Evolutionary conservation across 1,140 invertebrate species (phyloP), one percentile per base, ranked within the genome.

Genomic region (Zaprionus gabonicus): DNA sequence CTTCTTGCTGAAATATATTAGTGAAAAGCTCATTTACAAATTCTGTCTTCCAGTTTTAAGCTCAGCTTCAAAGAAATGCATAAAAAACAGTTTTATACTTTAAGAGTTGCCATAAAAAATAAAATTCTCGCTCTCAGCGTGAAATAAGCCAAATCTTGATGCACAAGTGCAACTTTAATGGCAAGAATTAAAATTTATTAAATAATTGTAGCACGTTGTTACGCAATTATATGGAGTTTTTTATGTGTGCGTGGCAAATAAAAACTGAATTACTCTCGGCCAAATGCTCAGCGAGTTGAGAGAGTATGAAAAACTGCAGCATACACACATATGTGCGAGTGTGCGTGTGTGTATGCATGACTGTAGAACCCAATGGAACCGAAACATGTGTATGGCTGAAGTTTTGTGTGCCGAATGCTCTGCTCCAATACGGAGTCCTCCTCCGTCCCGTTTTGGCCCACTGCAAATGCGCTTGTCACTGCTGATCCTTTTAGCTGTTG

Each of bases 401-500:
- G 64, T 53, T 67, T 58, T 55, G 69, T 34, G 23, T 57, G 31
- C 34, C 38, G 41, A 34, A 53, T 28, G 70, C 49, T 62, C 28
- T 28, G 38, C 17, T 15, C 36, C 53, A 49, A 62, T 23, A 23
- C 49, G 7, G 1, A 15, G 17, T 46, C n/a, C 59, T 9, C 15
- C 31, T 34, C 28, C 28, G 7, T n/a, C 1, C 23, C 1, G 20
- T 4, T 1, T n/a, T 4, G 12, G 7, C 17, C 0, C 27, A 13
- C 46, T 31, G 80, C 77, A 87, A 87, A 78, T 88, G 84, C 84
- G 84, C 84, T 90, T 88, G 84, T 88, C 76, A 75, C 81, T 88
- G 81, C 86, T 90, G 85, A 90, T 90, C 85, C 85, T 78, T 80
- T 90, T 74, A 85, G 85, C 85, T 90, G 85, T 90, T 90, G 85